Percentiles rank a stretch among this genome's conserved stretches.
Conservation (phyloP, 1,140 invertebrate genomes). For the Hycleus phaleratus region DNA sequence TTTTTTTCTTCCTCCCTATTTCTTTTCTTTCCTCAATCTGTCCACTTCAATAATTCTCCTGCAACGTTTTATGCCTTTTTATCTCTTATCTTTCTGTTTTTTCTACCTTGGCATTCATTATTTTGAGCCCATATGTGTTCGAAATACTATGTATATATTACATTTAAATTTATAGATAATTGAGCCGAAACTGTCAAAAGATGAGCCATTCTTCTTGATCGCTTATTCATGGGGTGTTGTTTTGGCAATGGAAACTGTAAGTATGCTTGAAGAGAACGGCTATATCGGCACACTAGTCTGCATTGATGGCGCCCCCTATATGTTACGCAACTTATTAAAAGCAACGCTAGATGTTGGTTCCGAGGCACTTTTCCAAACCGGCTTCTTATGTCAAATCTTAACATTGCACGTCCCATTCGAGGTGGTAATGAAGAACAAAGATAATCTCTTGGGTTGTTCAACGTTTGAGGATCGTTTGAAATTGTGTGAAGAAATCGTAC, state of each 20-base stretch:
- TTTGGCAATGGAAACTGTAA: slow-evolving; percentile 48
- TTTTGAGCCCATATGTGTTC: too few species aligned
- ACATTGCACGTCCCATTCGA: slow-evolving; percentile 44
- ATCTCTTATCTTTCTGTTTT: too few species aligned
- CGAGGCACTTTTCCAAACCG: slow-evolving; percentile 47
- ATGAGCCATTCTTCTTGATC: slow-evolving; percentile 46
- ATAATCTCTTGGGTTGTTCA: slow-evolving; percentile 23
- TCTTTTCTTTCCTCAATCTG: too few species aligned
- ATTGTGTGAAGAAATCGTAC: neutral
- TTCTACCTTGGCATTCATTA: too few species aligned
- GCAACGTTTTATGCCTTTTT: too few species aligned
- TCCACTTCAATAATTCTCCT: too few species aligned
- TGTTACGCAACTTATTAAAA: slow-evolving; percentile 44
- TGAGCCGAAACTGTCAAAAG: neutral
- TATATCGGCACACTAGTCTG: slow-evolving; percentile 47
- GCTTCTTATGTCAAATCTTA: slow-evolving; percentile 46
- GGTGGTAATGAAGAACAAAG: slow-evolving; percentile 48
- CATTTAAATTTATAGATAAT: neutral
- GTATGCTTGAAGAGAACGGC: slow-evolving; percentile 50
- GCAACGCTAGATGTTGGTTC: slow-evolving; percentile 40
- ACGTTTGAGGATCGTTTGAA: neutral
- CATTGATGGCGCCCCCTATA: slow-evolving; percentile 52
- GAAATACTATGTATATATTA: neutral
- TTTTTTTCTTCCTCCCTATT: too few species aligned
- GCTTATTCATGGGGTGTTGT: slow-evolving; percentile 61